phyloP scores from a whole-genome alignment of 2,888 invertebrate genomes.

The Belgica antarctica region DNA sequence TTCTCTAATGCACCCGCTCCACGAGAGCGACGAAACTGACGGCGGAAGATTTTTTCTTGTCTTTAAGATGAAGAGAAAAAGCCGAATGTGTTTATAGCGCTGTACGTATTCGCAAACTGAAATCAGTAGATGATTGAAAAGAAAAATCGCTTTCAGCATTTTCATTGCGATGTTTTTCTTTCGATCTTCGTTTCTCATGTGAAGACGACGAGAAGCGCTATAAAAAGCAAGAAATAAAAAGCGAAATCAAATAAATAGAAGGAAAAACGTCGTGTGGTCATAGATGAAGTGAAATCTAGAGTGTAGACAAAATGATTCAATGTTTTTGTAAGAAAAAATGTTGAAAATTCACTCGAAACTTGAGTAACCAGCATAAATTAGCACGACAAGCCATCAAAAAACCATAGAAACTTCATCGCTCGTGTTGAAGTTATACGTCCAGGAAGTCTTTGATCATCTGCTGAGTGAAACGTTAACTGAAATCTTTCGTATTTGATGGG shows the following conservation, averaged over 20 bases:
- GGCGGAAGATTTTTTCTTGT: neutral
- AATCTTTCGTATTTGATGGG: too few species aligned
- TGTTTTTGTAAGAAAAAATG: too few species aligned
- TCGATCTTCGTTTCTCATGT: neutral
- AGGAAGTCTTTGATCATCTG: too few species aligned
- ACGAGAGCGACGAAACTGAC: slow-evolving; percentile 13
- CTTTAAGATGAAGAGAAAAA: neutral
- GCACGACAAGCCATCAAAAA: too few species aligned
- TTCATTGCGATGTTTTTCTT: neutral
- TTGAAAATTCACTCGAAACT: too few species aligned
- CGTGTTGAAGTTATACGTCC: too few species aligned
- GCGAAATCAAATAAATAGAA: neutral
- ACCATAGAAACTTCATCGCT: too few species aligned
- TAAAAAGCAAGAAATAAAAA: neutral
- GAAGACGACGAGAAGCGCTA: neutral
- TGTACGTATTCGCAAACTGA: neutral
- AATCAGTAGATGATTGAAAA: slow-evolving; percentile 21
- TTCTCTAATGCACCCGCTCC: slow-evolving; percentile 39
- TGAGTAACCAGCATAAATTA: too few species aligned
- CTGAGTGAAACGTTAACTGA: too few species aligned
- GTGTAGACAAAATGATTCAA: too few species aligned
- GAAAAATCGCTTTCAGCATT: slow-evolving; percentile 16
- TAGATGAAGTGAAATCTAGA: neutral
- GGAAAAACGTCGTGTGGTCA: neutral
- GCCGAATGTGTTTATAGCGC: too few species aligned